These are phyloP conservation scores for Tylochromis polylepis DNA, from an alignment of 2,113 vertebrate genomes.

Conservation along the genomic window DNA sequence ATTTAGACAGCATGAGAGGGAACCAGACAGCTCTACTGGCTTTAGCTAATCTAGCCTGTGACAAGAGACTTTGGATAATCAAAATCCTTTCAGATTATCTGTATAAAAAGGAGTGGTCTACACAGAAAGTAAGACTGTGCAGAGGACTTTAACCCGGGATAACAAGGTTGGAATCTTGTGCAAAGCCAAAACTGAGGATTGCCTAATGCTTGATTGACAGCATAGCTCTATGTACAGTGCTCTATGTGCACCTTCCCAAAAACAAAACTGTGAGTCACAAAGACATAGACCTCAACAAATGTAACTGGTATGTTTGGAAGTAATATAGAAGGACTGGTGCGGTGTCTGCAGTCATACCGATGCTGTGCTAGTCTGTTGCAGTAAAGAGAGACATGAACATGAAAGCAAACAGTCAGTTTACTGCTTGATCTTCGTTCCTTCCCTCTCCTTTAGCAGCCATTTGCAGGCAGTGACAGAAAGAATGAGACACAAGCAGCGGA, in stretches of 20 bases:
- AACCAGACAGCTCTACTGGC: not conserved
- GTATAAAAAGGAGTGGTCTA: not conserved
- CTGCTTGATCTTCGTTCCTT: not conserved
- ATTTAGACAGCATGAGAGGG: not conserved
- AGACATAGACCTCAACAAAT: not conserved
- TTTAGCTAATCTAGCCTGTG: not conserved
- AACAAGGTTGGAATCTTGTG: not conserved
- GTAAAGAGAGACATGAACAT: not conserved
- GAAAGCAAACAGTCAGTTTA: not conserved
- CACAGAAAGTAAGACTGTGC: not conserved
- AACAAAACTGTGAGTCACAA: not conserved
- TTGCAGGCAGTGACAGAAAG: not conserved
- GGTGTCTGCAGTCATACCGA: not conserved
- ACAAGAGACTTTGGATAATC: not conserved
- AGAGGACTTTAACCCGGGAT: not conserved
- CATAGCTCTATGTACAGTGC: not conserved
- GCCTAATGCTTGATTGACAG: not conserved
- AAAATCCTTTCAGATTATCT: not conserved
- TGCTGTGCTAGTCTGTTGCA: not conserved
- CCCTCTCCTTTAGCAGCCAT: not conserved
- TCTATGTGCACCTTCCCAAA: not conserved
- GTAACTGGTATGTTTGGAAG: not conserved
- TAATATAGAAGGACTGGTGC: not conserved
- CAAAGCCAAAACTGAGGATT: not conserved
- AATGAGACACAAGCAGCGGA: not conserved